Base-by-base conservation (phyloP, 2,797 vertebrate genomes). In the Rhodeus uyekii region DNA sequence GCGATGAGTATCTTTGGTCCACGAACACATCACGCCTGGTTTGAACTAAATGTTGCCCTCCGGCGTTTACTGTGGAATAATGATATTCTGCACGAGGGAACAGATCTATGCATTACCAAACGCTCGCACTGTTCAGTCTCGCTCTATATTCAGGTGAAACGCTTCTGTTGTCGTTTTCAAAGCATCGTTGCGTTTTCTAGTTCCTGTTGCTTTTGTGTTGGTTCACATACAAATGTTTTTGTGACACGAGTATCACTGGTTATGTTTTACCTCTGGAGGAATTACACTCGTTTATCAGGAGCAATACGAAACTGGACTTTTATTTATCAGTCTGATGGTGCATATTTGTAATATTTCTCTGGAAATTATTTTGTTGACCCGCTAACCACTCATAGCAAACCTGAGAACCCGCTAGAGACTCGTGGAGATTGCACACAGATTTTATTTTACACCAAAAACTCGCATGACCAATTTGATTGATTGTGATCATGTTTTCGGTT, bases 21-120 rank as follows among this genome's bases (percentile, higher is more conserved):
- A 22, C 9, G 50, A n/a, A n/a, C 50, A 53, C 44, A 36, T 68
- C 46, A 8, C 19, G 12, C 24, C 50, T 42, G 36, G 77, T 71
- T 46, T 6, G 53, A 8, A 22, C 73, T 60, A 12, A 13, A 60
- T 19, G 53, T 42, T 53, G 46, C 46, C 32, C 18, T n/a, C 27
- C 27, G 2, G 60, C 13, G 6, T 77, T 78, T 29, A 50, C 46
- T 19, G 12, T 29, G 46, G 39, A 34, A 36, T 68, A 19, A 0
- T 38, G 0, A 29, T 78, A 79, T 8, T 68, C 76, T 46, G 86
- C 84, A 85, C 46, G 68, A 89, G 87, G 87, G 88, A 83, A 91
- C 71, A 89, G 91, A 94, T 91, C 93, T 95, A 95, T 95, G 95
- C 95, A 94, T 94, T 91, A 93, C 93, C 93, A 94, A 95, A 94